phyloP scores from a whole-genome alignment of 1,140 invertebrate genomes.

The Eulimnadia texana region DNA sequence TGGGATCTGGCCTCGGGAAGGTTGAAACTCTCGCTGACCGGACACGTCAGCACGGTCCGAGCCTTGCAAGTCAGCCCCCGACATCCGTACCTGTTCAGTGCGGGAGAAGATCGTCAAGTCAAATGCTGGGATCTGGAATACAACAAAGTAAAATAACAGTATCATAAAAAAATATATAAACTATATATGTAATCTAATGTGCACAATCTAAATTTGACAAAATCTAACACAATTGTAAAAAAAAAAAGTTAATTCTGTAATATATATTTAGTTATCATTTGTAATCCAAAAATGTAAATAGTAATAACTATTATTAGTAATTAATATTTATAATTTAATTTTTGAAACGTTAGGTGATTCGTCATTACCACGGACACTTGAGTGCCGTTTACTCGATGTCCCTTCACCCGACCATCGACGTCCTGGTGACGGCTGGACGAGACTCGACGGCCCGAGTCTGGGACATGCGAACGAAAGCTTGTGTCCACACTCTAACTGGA shows the following conservation, averaged over 20 bases:
- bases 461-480: slow-evolving; percentile 98
- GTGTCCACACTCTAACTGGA: slow-evolving; percentile 90
- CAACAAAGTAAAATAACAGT: slow-evolving; percentile 62
- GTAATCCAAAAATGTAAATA: too few species aligned
- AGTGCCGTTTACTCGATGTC: slow-evolving; percentile 90
- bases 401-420: slow-evolving; percentile 90
- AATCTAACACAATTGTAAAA: too few species aligned
- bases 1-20: slow-evolving; percentile 95
- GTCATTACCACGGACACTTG: slow-evolving; percentile 97
- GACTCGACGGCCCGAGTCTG: slow-evolving; percentile 93
- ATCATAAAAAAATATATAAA: background rate
- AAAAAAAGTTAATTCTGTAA: too few species aligned
- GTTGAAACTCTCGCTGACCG: slow-evolving; percentile 92
- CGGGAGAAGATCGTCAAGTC: slow-evolving; percentile 97
- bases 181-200: slow-evolving; percentile 13
- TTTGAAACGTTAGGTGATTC: slow-evolving; percentile 63
- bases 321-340: slow-evolving; percentile 7
- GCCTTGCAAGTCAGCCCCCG: slow-evolving; percentile 82
- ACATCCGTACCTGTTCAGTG: slow-evolving; percentile 97
- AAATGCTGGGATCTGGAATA: slow-evolving; percentile 99
- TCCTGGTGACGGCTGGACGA: slow-evolving; percentile 81
- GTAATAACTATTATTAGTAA: too few species aligned
- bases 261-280: too few species aligned
- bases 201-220: too few species aligned
- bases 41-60: slow-evolving; percentile 93